These are phyloP conservation scores for Torymus texanus DNA, from an alignment of 2,888 invertebrate genomes.

Conservation along the genomic window DNA sequence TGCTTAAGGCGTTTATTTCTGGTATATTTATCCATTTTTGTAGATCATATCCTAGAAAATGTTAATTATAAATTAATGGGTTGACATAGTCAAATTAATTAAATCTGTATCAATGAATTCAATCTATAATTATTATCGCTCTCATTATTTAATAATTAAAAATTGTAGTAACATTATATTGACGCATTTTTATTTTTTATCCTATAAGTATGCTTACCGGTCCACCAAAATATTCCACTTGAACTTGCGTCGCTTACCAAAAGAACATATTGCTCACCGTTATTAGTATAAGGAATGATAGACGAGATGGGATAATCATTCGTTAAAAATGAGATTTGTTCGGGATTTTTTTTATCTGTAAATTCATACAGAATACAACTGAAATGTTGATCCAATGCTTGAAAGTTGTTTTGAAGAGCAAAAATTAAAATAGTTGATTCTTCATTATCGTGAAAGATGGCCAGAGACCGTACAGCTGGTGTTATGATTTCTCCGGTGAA, in stretches of 20 bases:
- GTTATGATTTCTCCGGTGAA: neutral
- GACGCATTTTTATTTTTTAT: no score
- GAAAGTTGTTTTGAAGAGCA: neutral
- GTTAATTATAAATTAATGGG: neutral
- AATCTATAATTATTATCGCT: no score
- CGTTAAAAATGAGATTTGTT: neutral
- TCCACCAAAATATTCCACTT: conserved; percentile 39
- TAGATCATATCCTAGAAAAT: conserved; percentile 62
- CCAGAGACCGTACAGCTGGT: neutral
- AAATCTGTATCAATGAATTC: no score
- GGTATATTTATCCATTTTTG: conserved; percentile 62
- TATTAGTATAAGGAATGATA: conserved; percentile 23
- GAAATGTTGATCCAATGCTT: neutral
- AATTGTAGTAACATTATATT: no score
- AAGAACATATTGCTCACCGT: neutral
- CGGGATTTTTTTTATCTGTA: neutral
- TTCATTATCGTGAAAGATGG: neutral
- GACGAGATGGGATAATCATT: neutral
- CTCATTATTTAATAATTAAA: no score
- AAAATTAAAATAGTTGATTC: conserved; percentile 35
- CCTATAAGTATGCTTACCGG: conserved; percentile 9
- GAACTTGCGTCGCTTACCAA: conserved; percentile 9
- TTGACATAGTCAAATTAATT: neutral
- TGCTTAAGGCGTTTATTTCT: conserved; percentile 58
- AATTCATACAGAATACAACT: conserved; percentile 19